Conservation (phyloP, 23 tunicate species). For the Diplosoma virens region DNA sequence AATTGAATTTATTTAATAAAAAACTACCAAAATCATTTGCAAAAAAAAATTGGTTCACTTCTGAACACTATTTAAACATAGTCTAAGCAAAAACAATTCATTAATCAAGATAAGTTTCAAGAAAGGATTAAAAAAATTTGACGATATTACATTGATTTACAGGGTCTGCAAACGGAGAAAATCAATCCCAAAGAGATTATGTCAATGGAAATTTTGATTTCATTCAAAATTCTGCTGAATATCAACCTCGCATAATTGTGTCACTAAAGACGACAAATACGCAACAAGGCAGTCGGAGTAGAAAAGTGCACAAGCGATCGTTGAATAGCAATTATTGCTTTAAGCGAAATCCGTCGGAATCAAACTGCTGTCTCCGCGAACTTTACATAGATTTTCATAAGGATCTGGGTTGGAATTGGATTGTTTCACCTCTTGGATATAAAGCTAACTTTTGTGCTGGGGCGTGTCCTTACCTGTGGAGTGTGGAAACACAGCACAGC, state of each 20-base stretch:
- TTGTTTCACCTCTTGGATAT: slow-evolving; percentile 68
- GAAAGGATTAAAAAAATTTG: too few species aligned
- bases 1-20: too few species aligned
- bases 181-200: too few species aligned
- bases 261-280: slow-evolving; percentile 40
- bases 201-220: too few species aligned
- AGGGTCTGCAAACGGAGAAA: too few species aligned
- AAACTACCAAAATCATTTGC: too few species aligned
- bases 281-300: not conserved
- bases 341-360: slow-evolving; percentile 53
- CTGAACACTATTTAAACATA: too few species aligned
- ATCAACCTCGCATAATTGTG: slow-evolving; percentile 61
- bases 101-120: too few species aligned
- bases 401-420: slow-evolving; percentile 88
- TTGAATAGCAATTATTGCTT: slow-evolving; percentile 89
- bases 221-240: too few species aligned
- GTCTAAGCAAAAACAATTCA: too few species aligned
- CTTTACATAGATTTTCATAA: slow-evolving; percentile 78
- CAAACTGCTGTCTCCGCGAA: slow-evolving; percentile 88
- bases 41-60: too few species aligned
- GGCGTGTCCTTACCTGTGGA: slow-evolving; percentile 88
- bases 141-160: too few species aligned
- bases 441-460: slow-evolving; percentile 91
- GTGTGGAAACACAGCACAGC: slow-evolving; percentile 80
- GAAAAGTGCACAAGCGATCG: slow-evolving; percentile 48